phyloP scores from a whole-genome alignment of 2,113 vertebrate genomes.

The Epinephelus cyanopodus region DNA sequence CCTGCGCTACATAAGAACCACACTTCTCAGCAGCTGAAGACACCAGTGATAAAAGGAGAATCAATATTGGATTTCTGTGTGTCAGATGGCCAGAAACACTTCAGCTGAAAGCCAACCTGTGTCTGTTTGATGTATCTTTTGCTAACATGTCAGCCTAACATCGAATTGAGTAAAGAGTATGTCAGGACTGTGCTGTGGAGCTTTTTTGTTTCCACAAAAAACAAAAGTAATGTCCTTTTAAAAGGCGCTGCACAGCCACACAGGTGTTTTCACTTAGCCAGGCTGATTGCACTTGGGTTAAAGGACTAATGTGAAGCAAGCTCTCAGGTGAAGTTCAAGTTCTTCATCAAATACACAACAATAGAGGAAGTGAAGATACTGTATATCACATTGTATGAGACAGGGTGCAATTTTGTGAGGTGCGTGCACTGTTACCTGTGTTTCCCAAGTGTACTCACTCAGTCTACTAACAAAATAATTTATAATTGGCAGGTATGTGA shows the following conservation, averaged over 20 bases:
- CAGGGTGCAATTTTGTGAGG: too few relatives aligned
- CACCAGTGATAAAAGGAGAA: not conserved
- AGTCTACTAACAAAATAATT: too few relatives aligned
- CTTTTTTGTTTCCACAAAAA: not conserved
- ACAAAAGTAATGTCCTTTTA: not conserved
- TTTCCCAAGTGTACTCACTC: too few relatives aligned
- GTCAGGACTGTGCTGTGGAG: not conserved
- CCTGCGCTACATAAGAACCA: not conserved
- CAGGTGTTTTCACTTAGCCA: not conserved
- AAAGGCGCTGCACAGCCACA: not conserved
- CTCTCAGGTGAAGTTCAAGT: not conserved
- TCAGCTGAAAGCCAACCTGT: too few relatives aligned
- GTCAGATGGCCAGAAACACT: not conserved
- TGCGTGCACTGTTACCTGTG: too few relatives aligned
- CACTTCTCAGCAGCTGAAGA: not conserved
- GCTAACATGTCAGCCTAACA: not conserved
- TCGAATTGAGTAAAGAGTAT: too few relatives aligned
- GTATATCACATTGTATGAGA: too few relatives aligned
- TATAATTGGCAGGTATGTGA: too few relatives aligned
- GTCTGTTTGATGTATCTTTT: not conserved
- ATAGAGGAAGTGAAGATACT: too few relatives aligned
- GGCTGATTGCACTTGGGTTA: not conserved
- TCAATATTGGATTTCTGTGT: not conserved
- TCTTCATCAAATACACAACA: too few relatives aligned
- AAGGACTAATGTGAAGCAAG: not conserved